Evolutionary conservation across 2,888 invertebrate species (phyloP), one percentile per base, ranked within the genome.

Genomic region (Diadromus collaris): DNA sequence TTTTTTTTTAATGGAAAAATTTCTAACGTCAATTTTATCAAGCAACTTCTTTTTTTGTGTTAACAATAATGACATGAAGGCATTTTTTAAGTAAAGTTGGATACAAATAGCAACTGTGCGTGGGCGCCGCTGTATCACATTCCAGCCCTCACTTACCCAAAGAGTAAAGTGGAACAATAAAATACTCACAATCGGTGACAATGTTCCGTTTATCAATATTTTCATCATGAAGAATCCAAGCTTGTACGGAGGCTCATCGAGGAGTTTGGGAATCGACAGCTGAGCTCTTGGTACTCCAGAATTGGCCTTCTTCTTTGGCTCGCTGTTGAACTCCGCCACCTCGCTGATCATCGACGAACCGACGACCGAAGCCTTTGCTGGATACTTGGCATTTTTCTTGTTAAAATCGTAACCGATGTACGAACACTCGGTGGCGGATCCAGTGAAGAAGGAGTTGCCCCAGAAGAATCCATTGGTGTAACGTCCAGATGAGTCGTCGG

Each of bases 371-470:
- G 76, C 19, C 1, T 69, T 77, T 0, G 72, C 16, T 0, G 65
- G 54, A 64, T 69, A 69, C 38, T 84, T 83, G 2, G 70, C 54
- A 41, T 76, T 81, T 27, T 77, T 82, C 65, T 83, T 82, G 9
- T 81, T 80, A 58, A 79, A 79, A 72, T 85, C 83, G 46, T 81
- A 77, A 27, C 88, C 88, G 56, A 91, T 89, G 76, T 88, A 89
- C 19, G 85, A 82, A 68, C 91, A 91, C 67, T 91, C 90, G 16
- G 88, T 88, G 2, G 90, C 89, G 6, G 91, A 91, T 38, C 91
- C 91, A 6, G 85, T 85, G 83, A 90, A 91, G 77, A 89, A 91
- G 7, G 88, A 87, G 80, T 91, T 91, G 21, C 91, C 91, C 91
- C 91, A 91, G 79, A 89, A 89, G 83, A 89, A 91, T 16, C 91